Percentiles rank a stretch among this genome's conserved stretches.
Evolutionary conservation across 2,888 invertebrate genomes (phyloP).

Genomic region (Lutraria lutraria): DNA sequence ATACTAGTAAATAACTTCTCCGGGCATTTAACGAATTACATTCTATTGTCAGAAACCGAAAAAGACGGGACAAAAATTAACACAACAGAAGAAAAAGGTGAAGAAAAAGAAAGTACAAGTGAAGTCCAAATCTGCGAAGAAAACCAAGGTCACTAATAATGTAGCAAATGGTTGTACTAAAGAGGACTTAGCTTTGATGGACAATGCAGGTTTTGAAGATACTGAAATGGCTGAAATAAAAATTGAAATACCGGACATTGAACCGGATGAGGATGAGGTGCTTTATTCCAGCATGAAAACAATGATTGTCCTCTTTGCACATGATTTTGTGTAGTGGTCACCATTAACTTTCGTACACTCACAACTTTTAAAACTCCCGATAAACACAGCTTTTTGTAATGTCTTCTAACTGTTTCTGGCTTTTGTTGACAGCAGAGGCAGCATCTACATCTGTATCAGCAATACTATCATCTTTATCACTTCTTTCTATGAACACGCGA

Average conservation of each 20-base stretch:
- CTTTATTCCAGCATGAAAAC: conserved; percentile 25
- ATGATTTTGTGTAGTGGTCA: not conserved
- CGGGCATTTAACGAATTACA: too few relatives aligned
- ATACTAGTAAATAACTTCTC: too few relatives aligned
- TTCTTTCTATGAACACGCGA: conserved; percentile 3
- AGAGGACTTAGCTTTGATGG: conserved; percentile 81
- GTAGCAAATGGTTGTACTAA: conserved; percentile 78
- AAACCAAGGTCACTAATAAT: conserved; percentile 70
- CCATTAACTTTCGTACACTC: not conserved
- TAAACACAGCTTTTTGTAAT: not conserved
- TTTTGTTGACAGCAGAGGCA: not conserved
- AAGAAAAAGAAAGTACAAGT: conserved; percentile 62
- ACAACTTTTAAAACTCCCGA: not conserved
- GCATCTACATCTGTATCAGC: not conserved
- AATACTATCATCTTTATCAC: not conserved
- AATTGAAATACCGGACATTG: conserved; percentile 73
- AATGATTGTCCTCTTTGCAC: conserved; percentile 6
- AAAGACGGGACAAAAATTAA: conserved; percentile 43
- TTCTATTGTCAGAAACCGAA: conserved; percentile 56
- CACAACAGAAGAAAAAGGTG: conserved; percentile 61
- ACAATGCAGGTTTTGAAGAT: conserved; percentile 69
- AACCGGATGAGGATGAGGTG: conserved; percentile 44
- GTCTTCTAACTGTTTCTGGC: not conserved
- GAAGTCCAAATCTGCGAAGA: conserved; percentile 73
- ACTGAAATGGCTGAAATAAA: conserved; percentile 78